These are phyloP conservation scores for Rhynchotus rufescens DNA, from an alignment of 2,797 vertebrate genomes.

Conservation along the genomic window DNA sequence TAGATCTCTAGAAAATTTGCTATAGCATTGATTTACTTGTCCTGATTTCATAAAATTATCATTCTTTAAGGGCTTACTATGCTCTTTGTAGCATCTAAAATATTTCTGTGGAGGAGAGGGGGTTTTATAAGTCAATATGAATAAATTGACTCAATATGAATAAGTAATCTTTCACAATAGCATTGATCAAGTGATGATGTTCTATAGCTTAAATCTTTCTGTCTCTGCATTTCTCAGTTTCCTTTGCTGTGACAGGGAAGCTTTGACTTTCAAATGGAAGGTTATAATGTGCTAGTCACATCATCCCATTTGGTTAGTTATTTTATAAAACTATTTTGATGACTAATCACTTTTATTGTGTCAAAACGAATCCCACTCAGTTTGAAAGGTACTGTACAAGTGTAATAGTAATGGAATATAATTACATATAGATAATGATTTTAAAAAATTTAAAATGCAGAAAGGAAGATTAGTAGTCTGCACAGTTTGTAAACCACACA, in stretches of 20 bases:
- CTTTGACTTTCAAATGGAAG: constrained; percentile 36
- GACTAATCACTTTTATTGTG: constrained; percentile 61
- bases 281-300: constrained; percentile 46
- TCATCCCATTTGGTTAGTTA: constrained; percentile 52
- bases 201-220: neutral
- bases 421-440: constrained; percentile 3
- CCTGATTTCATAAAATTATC: neutral
- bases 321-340: constrained; percentile 59
- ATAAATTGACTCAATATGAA: neutral
- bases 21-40: neutral
- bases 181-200: neutral
- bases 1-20: neutral
- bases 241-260: constrained; percentile 44
- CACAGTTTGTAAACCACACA: neutral
- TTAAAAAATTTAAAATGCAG: neutral
- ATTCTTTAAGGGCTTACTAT: neutral
- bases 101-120: neutral
- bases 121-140: neutral
- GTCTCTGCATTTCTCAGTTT: neutral
- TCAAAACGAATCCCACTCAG: constrained; percentile 63
- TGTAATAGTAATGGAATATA: constrained; percentile 33
- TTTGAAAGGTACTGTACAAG: neutral
- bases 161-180: neutral
- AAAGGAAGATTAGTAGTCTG: neutral
- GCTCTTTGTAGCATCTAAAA: neutral